A percentile compares a stretch with the other conserved stretches of the same genome.
Evolutionary conservation across 2,888 invertebrate genomes (phyloP).

Genomic region (Lordiphosa andalusiaca): DNA sequence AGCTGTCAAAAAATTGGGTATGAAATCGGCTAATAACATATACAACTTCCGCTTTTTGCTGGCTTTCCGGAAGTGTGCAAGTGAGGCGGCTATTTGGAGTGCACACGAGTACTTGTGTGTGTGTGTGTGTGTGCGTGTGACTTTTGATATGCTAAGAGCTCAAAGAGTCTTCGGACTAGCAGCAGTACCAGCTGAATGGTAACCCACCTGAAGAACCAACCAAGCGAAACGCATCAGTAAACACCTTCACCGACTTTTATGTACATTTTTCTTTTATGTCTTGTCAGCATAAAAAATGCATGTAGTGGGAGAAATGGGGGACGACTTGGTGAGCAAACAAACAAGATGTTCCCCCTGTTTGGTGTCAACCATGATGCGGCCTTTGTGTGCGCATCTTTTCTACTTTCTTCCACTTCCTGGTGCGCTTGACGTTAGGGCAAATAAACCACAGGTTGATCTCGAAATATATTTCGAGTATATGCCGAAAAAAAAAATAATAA

Average conservation of each 20-base stretch:
- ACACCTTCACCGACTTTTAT: slow-evolving; percentile 67
- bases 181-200: slow-evolving; percentile 13
- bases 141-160: slow-evolving; percentile 58
- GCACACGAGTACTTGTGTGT: slow-evolving; percentile 14
- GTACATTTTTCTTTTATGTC: slow-evolving; percentile 65
- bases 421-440: slow-evolving; percentile 50
- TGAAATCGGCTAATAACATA: slow-evolving; percentile 59
- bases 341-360: slow-evolving; percentile 48
- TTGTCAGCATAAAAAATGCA: slow-evolving; percentile 70
- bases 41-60: slow-evolving; percentile 53
- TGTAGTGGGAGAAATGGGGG: slow-evolving; percentile 28
- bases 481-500: not conserved
- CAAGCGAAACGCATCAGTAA: slow-evolving; percentile 64
- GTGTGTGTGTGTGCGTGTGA: slow-evolving; percentile 14
- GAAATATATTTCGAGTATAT: slow-evolving; percentile 50
- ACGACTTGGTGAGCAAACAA: slow-evolving; percentile 49
- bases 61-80: slow-evolving; percentile 55
- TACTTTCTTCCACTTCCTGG: not conserved
- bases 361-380: slow-evolving; percentile 45
- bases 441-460: slow-evolving; percentile 53
- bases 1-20: slow-evolving; percentile 35
- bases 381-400: slow-evolving; percentile 21
- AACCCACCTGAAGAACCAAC: slow-evolving; percentile 33
- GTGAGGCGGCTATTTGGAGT: slow-evolving; percentile 59
- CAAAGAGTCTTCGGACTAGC: slow-evolving; percentile 28